These are phyloP conservation scores for Mola mola DNA, from an alignment of 2,113 vertebrate genomes.

Conservation along the genomic window DNA sequence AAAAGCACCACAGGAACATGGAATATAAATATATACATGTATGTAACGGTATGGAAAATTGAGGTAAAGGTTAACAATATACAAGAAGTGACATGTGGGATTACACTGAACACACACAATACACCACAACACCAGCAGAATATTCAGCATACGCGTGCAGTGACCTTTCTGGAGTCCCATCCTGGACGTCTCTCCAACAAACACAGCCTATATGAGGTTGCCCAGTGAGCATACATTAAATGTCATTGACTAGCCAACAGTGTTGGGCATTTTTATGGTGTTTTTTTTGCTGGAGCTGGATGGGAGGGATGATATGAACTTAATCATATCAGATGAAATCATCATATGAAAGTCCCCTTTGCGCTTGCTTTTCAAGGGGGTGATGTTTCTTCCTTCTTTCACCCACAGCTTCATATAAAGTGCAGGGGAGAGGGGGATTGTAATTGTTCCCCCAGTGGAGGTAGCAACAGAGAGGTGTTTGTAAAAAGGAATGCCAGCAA, in stretches of 20 bases:
- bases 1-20: neutral
- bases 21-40: no score
- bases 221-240: conserved; percentile 14
- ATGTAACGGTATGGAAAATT: conserved; percentile 8
- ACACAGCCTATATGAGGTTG: conserved; percentile 25
- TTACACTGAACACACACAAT: conserved; percentile 8
- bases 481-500: no score
- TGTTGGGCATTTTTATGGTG: no score
- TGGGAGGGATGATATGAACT: neutral
- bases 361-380: neutral
- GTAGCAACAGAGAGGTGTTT: no score
- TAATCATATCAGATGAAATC: neutral
- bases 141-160: conserved; percentile 8
- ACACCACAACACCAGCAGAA: neutral
- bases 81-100: conserved; percentile 1
- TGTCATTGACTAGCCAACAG: neutral
- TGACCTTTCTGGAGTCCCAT: conserved; percentile 37
- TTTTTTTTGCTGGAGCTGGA: neutral
- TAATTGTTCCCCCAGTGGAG: no score
- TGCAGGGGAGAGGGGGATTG: no score
- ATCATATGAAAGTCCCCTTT: neutral
- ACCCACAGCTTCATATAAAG: no score
- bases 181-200: conserved; percentile 8
- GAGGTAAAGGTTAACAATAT: conserved; percentile 36
- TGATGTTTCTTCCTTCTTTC: neutral